A percentile compares a stretch with the other conserved stretches of the same genome.
Conservation (phyloP, 1,140 invertebrate genomes). For the Aphidius gifuensis region DNA sequence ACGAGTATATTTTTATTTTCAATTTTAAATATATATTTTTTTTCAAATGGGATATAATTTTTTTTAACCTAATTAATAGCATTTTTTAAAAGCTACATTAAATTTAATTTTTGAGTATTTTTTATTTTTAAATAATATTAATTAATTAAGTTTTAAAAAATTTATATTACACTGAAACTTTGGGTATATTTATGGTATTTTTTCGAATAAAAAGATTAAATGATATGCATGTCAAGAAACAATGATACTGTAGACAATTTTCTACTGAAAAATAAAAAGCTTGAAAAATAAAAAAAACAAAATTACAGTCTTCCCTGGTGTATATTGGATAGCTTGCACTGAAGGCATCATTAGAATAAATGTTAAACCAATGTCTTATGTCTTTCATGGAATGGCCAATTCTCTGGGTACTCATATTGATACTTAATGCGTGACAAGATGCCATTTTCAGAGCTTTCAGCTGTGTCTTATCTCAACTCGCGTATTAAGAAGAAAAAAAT, state of each 20-base stretch:
- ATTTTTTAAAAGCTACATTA: background rate
- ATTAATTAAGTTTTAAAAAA: no score
- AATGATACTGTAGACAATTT: slow-evolving; percentile 26
- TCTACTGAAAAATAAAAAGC: slow-evolving; percentile 3
- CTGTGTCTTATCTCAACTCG: no score
- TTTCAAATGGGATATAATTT: no score
- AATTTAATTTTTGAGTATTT: no score
- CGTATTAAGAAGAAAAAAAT: no score
- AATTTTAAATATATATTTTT: no score
- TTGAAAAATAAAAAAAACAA: slow-evolving; percentile 29
- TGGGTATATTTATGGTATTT: no score
- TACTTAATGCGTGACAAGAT: slow-evolving; percentile 24
- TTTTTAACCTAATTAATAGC: no score
- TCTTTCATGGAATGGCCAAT: slow-evolving; percentile 23
- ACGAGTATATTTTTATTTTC: no score
- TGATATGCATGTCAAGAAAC: slow-evolving; percentile 28
- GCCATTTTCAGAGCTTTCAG: slow-evolving; percentile 13
- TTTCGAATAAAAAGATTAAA: no score
- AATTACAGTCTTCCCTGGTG: background rate
- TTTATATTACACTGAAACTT: no score
- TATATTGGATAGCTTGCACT: slow-evolving; percentile 18
- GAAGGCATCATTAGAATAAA: slow-evolving; percentile 30
- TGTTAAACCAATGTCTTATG: slow-evolving; percentile 28
- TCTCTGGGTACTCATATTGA: slow-evolving; percentile 23
- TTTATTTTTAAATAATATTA: no score